Percentiles rank a stretch among this genome's conserved stretches.
Evolutionary conservation across 2,888 invertebrate species (phyloP).

Genomic region (Hydroisotoma schaefferi): DNA sequence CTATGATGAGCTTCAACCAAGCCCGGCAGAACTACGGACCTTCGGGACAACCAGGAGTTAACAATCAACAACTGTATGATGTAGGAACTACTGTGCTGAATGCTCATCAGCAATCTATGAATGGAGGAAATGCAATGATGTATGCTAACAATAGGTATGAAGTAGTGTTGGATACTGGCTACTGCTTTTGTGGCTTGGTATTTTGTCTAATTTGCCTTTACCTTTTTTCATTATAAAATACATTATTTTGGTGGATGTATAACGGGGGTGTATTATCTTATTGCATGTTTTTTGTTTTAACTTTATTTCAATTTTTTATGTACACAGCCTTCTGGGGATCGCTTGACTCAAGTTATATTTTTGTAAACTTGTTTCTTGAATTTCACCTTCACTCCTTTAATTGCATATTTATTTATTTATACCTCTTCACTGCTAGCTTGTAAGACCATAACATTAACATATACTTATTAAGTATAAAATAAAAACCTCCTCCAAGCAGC

Average conservation of each 20-base stretch:
- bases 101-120: not conserved
- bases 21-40: not conserved
- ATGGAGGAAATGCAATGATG: slow-evolving; percentile 15
- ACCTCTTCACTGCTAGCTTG: too few relatives aligned
- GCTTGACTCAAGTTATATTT: not conserved
- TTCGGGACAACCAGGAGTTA: not conserved
- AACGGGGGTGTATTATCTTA: not conserved
- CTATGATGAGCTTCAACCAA: not conserved
- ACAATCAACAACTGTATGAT: not conserved
- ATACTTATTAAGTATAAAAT: too few relatives aligned
- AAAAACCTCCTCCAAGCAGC: too few relatives aligned
- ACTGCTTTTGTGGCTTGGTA: too few relatives aligned
- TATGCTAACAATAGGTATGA: slow-evolving; percentile 10
- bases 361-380: too few relatives aligned
- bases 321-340: not conserved
- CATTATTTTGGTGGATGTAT: not conserved
- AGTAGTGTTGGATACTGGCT: too few relatives aligned
- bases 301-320: not conserved
- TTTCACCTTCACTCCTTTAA: too few relatives aligned
- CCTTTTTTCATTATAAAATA: too few relatives aligned
- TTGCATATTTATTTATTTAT: too few relatives aligned
- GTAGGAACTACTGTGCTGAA: slow-evolving; percentile 1
- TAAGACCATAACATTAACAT: too few relatives aligned
- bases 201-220: too few relatives aligned
- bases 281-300: not conserved